Evolutionary conservation across 1,140 invertebrate genomes (phyloP), one percentile per base, ranked within the genome.

Genomic region (Anagrus nilaparvatae): DNA sequence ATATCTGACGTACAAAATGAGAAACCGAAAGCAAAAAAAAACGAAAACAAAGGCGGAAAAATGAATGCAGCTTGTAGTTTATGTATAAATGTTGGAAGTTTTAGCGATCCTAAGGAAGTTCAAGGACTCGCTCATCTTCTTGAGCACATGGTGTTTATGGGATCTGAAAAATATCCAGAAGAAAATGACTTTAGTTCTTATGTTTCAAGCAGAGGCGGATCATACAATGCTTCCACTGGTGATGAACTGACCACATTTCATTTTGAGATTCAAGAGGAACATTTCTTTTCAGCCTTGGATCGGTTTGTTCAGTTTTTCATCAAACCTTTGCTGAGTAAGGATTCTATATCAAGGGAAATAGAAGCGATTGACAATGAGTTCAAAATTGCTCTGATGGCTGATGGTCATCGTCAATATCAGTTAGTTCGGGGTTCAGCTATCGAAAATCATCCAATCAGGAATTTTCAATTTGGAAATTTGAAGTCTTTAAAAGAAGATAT

Each of bases 131-230:
- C 92, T 2, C 92, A 97, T 66, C 94, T 97, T 65, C 75, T 94
- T 33, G 92, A 97, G 60, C 92, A 97, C 59, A 94, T 96, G 89
- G 79, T 97, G 5, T 96, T 94, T 56, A 87, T 95, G 79, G 91
- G 90, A 24, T 90, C 84, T 31, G 71, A 83, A 55, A 90, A 87
- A 54, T 92, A 82, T 67, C 84, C 86, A 5, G 69, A 78, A 47
- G 87, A 92, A 65, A 92, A 92, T 64, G 82, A 81, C 49, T 86
- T 91, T 54, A 85, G 90, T 67, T 65, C 79, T 4, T 90, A 82
- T 53, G 75, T 92, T 28, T 77, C 74, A 64, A 82, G 82, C 69
- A 78, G 79, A 57, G 86, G 87, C 7, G 89, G 89, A 3, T 77
- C 75, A n/a, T 75, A 79, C 51, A 92, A 92, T 62, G 88, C 87